Conservation (phyloP, 2,797 vertebrate species). For the Taeniopygia guttata region DNA sequence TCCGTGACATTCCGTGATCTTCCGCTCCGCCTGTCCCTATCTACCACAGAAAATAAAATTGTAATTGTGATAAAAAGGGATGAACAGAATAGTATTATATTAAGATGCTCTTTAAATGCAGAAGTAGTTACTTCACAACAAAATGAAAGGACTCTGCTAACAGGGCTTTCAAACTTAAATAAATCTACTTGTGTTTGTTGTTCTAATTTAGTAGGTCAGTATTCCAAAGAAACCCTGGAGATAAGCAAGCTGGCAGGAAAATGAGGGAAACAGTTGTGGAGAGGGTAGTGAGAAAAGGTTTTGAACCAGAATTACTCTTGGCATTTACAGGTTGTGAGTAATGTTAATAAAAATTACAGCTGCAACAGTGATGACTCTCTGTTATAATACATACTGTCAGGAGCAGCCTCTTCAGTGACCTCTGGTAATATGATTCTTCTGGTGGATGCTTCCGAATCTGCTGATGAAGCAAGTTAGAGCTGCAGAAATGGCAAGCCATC, state of each 20-base stretch:
- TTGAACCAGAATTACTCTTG: slow-evolving; percentile 33
- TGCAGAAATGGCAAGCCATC: slow-evolving; percentile 43
- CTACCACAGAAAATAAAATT: too few relatives aligned
- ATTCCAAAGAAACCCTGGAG: slow-evolving; percentile 34
- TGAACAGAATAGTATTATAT: neutral
- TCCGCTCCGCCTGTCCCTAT: too few relatives aligned
- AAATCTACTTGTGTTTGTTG: neutral
- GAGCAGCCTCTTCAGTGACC: slow-evolving; percentile 37
- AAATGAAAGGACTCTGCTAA: slow-evolving; percentile 23
- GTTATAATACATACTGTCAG: slow-evolving; percentile 44
- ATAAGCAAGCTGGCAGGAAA: slow-evolving; percentile 17
- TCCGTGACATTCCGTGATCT: too few relatives aligned
- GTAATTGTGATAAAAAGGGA: neutral
- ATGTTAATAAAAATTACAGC: slow-evolving; percentile 62
- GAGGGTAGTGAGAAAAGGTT: neutral
- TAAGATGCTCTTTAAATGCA: neutral
- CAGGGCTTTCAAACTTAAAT: slow-evolving; percentile 49
- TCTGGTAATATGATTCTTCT: slow-evolving; percentile 53
- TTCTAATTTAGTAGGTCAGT: slow-evolving; percentile 16
- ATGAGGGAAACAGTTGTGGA: neutral
- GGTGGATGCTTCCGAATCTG: slow-evolving; percentile 12
- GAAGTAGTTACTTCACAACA: neutral
- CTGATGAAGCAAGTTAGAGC: slow-evolving; percentile 43
- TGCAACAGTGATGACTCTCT: slow-evolving; percentile 22
- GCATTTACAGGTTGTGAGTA: slow-evolving; percentile 9